Percentiles rank a stretch among this genome's conserved stretches.
phyloP scores from a whole-genome alignment of 2,888 invertebrate species.

The Caenorhabditis wallacei region DNA sequence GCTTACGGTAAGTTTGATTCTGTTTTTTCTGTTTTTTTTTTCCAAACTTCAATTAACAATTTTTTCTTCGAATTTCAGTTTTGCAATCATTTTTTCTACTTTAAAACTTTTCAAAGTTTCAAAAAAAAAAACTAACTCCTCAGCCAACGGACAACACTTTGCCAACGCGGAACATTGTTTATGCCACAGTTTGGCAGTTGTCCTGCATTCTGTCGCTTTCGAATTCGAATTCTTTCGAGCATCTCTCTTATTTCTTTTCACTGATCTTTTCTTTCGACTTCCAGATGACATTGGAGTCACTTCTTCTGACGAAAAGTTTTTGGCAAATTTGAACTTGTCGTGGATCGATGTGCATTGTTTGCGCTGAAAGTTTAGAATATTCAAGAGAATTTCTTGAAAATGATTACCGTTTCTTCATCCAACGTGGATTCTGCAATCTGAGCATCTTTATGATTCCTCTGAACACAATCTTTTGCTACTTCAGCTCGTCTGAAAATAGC shows the following conservation, averaged over 20 bases:
- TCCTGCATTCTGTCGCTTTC: conserved; percentile 65
- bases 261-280: conserved; percentile 30
- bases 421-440: conserved; percentile 60
- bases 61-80: background rate
- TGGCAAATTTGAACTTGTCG: conserved; percentile 61
- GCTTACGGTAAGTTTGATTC: too few species aligned
- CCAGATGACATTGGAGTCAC: background rate
- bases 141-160: conserved; percentile 69
- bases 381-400: background rate
- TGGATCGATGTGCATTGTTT: conserved; percentile 52
- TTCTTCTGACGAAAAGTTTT: conserved; percentile 15
- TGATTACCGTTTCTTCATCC: conserved; percentile 43
- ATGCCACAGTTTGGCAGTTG: conserved; percentile 67
- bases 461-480: conserved; percentile 56
- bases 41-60: background rate
- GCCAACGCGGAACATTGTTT: conserved; percentile 71
- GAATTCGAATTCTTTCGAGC: conserved; percentile 35
- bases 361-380: conserved; percentile 12
- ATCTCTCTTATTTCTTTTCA: conserved; percentile 43
- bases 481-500: conserved; percentile 25
- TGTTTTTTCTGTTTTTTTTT: too few species aligned
- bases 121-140: conserved; percentile 54
- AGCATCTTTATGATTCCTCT: conserved; percentile 54
- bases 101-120: background rate
- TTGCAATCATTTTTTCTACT: background rate